Evolutionary conservation across 2,888 invertebrate species (phyloP).

Genomic region (Macrophya annulata): DNA sequence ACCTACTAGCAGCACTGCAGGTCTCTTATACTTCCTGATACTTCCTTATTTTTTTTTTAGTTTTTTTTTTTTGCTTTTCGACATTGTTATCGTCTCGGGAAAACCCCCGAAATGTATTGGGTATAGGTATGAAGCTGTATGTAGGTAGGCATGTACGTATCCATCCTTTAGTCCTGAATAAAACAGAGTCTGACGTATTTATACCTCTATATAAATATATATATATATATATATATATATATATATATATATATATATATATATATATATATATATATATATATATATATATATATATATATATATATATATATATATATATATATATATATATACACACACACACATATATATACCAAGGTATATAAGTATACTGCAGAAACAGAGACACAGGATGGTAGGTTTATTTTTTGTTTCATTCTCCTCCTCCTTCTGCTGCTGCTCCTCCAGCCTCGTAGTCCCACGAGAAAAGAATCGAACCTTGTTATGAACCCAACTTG

Average conservation of each 20-base stretch:
- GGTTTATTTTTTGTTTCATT: background rate
- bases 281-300: background rate
- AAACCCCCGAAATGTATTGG: background rate
- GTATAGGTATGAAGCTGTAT: background rate
- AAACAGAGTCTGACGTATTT: conserved; percentile 35
- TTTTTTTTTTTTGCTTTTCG: background rate
- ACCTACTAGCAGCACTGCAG: too few species aligned
- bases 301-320: background rate
- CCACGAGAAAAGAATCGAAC: background rate
- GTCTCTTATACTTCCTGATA: background rate
- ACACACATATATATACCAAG: too few species aligned
- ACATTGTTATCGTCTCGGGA: conserved; percentile 7
- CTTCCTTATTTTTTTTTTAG: background rate
- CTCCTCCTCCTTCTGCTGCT: background rate
- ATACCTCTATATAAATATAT: conserved; percentile 15
- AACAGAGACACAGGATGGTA: too few species aligned
- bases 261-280: background rate
- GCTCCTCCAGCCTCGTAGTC: background rate
- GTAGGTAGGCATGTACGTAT: background rate
- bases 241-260: background rate
- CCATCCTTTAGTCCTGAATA: conserved; percentile 21
- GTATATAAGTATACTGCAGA: too few species aligned
- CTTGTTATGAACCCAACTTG: too few species aligned
- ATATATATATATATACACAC: background rate
- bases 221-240: background rate